Conservation (phyloP, 2,888 invertebrate species). For the Anthrax anthrax region DNA sequence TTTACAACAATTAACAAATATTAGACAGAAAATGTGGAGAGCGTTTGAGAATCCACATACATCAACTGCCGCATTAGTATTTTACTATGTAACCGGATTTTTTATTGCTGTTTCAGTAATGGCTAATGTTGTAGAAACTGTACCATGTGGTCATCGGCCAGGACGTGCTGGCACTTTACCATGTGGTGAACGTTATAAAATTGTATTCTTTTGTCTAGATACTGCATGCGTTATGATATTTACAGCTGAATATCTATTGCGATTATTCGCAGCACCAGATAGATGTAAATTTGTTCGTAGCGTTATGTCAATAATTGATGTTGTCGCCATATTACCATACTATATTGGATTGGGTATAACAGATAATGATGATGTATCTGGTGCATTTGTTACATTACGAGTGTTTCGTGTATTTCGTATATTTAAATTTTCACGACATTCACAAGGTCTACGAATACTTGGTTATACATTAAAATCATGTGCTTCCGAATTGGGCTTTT, state of each 20-base stretch:
- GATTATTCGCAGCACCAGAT: constrained; percentile 96
- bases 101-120: constrained; percentile 99
- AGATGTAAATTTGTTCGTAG: constrained; percentile 94
- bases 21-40: constrained; percentile 95
- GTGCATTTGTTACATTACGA: constrained; percentile 95
- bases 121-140: constrained; percentile 98
- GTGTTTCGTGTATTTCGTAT: constrained; percentile 99
- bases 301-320: constrained; percentile 99
- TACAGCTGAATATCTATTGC: constrained; percentile 91
- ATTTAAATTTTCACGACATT: constrained; percentile 99
- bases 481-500: constrained; percentile 96
- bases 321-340: constrained; percentile 97
- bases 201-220: constrained; percentile 95
- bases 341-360: constrained; percentile 96
- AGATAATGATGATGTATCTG: constrained; percentile 96
- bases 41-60: constrained; percentile 99
- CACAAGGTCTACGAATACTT: constrained; percentile 93
- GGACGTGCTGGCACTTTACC: constrained; percentile 77
- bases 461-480: constrained; percentile 99
- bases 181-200: constrained; percentile 96
- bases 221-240: constrained; percentile 99
- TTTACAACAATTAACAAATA: constrained; percentile 72
- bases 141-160: constrained; percentile 80
- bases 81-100: constrained; percentile 99
- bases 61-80: constrained; percentile 96